phyloP scores from a whole-genome alignment of 2,888 invertebrate species.

The Bombylius major region DNA sequence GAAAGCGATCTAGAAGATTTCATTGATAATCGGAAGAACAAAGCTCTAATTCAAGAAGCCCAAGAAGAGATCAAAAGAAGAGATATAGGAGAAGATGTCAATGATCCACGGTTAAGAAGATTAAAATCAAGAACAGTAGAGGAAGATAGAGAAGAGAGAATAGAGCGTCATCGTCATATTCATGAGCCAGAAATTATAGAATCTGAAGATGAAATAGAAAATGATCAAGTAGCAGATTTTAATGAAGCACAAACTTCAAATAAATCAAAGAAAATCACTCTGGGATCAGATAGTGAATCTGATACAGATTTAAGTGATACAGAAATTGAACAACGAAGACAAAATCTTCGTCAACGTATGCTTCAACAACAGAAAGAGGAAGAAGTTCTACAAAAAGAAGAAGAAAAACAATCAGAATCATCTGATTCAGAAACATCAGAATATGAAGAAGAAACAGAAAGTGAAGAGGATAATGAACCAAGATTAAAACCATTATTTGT shows the following conservation, averaged over 20 bases:
- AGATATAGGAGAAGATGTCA: constrained; percentile 41
- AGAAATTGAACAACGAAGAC: constrained; percentile 72
- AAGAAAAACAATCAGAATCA: constrained; percentile 48
- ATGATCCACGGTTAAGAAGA: constrained; percentile 72
- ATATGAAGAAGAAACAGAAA: constrained; percentile 71
- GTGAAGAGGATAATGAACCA: constrained; percentile 83
- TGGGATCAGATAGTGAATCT: constrained; percentile 47
- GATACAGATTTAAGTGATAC: constrained; percentile 76
- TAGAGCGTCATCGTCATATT: constrained; percentile 47
- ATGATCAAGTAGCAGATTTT: constrained; percentile 27
- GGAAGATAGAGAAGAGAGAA: constrained; percentile 28
- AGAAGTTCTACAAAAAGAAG: constrained; percentile 44
- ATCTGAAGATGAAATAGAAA: constrained; percentile 42
- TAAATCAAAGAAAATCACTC: constrained; percentile 31
- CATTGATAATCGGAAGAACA: constrained; percentile 45
- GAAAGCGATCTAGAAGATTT: constrained; percentile 84
- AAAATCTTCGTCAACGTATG: constrained; percentile 52
- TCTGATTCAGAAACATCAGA: constrained; percentile 63
- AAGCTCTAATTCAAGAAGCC: constrained; percentile 12
- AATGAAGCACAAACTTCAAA: constrained; percentile 37
- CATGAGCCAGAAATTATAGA: constrained; percentile 52
- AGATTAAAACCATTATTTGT: constrained; percentile 92
- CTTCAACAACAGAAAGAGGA: constrained; percentile 58
- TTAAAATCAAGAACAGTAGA: constrained; percentile 41
- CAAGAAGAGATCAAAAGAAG: constrained; percentile 28